Evolutionary conservation across 2,797 vertebrate species (phyloP).

Genomic region (Ctenopoma kingsleyae): DNA sequence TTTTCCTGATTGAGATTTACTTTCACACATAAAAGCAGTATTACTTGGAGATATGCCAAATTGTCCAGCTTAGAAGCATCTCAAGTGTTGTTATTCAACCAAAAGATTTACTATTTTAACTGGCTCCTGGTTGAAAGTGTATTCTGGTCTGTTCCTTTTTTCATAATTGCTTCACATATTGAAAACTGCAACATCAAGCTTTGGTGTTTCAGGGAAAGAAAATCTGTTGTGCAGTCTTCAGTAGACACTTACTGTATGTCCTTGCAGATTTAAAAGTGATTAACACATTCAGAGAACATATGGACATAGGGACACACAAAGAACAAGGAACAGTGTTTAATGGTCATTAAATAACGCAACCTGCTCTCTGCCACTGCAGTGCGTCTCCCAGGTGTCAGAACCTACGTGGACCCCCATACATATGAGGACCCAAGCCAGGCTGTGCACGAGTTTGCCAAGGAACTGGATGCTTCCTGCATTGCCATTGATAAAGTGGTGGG

Average conservation of each 20-base stretch:
- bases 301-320: not conserved
- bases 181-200: no score
- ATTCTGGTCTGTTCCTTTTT: constrained; percentile 8
- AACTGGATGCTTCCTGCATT: constrained; percentile 93
- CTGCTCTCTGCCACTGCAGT: constrained; percentile 81
- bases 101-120: constrained; percentile 12
- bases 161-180: not conserved
- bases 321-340: not conserved
- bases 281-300: not conserved
- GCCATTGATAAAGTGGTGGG: constrained; percentile 98
- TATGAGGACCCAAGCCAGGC: constrained; percentile 98
- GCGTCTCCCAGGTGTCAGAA: constrained; percentile 94
- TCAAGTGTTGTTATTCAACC: constrained; percentile 19
- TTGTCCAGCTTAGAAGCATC: constrained; percentile 9
- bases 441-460: constrained; percentile 97
- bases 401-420: constrained; percentile 96
- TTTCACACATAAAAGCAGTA: constrained; percentile 9
- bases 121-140: constrained; percentile 22
- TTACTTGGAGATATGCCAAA: not conserved
- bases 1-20: constrained; percentile 9
- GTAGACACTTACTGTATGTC: not conserved
- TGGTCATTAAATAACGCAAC: constrained; percentile 9
- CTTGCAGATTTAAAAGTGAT: constrained; percentile 1
- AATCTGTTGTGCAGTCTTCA: not conserved
- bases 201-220: not conserved